Percentiles rank a stretch among this genome's conserved stretches.
Conservation (phyloP, 1,140 invertebrate species). For the Drosophila ironensis region DNA sequence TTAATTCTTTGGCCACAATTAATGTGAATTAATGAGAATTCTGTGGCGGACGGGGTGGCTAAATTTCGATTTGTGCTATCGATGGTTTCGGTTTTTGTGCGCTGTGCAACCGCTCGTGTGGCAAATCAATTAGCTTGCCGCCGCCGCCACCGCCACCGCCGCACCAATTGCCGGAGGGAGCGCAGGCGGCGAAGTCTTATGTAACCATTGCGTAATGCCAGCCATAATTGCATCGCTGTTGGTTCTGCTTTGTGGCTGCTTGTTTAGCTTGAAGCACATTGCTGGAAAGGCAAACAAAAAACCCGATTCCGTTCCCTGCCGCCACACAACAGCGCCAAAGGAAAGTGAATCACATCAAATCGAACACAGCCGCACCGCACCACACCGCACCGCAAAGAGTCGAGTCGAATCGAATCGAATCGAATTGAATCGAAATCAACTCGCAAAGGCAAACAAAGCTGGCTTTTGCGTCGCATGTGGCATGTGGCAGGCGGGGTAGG, state of each 20-base stretch:
- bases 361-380: no score
- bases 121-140: conserved; percentile 26
- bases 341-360: conserved; percentile 34
- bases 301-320: background rate
- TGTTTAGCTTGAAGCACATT: conserved; percentile 17
- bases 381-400: no score
- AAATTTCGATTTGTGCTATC: background rate
- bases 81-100: background rate
- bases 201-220: conserved; percentile 37
- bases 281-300: conserved; percentile 33
- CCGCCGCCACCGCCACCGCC: background rate
- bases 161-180: background rate
- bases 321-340: background rate
- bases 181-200: conserved; percentile 16
- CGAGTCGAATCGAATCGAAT: conserved; percentile 34
- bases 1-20: no score
- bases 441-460: conserved; percentile 28
- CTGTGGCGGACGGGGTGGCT: no score
- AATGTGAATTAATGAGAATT: no score
- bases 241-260: conserved; percentile 3
- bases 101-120: background rate
- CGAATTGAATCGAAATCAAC: conserved; percentile 40
- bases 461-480: conserved; percentile 15
- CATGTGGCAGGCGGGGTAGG: background rate
- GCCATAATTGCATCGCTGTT: conserved; percentile 32